phyloP scores from a whole-genome alignment of 2,113 vertebrate species.

The Cacatua alba region DNA sequence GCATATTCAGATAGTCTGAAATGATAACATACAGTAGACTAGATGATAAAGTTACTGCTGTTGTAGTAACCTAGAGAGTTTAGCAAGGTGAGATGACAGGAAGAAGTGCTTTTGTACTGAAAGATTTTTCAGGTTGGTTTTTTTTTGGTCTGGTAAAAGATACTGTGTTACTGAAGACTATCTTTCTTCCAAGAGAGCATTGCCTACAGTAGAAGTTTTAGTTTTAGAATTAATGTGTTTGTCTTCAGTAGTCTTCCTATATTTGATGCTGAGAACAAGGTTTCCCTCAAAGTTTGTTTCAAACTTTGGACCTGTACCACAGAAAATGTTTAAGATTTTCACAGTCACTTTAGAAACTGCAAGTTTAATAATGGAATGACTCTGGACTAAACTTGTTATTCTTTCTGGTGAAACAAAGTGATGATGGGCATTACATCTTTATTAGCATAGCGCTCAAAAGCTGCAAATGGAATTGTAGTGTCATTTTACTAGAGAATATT shows the following conservation, averaged over 20 bases:
- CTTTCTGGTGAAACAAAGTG: not conserved
- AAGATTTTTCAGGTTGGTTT: not conserved
- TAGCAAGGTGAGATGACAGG: not conserved
- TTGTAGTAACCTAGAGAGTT: not conserved
- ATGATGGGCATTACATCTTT: not conserved
- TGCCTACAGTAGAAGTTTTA: not conserved
- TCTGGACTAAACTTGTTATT: not conserved
- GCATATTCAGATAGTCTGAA: not conserved
- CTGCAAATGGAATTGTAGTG: not conserved
- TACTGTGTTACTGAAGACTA: not conserved
- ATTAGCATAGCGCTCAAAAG: not conserved
- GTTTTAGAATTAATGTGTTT: not conserved
- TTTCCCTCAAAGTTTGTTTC: not conserved
- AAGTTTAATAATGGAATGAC: not conserved
- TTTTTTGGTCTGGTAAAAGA: not conserved
- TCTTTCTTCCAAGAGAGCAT: not conserved
- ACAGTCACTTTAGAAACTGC: not conserved
- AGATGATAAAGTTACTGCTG: not conserved
- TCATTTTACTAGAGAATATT: not conserved
- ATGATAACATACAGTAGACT: not conserved
- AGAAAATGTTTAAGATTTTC: not conserved
- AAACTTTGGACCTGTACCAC: not conserved
- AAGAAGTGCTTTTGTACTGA: not conserved
- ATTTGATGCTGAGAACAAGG: not conserved
- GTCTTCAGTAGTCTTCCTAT: not conserved